Evolutionary conservation across 2,113 vertebrate species (phyloP).

Genomic region (Cariama cristata): DNA sequence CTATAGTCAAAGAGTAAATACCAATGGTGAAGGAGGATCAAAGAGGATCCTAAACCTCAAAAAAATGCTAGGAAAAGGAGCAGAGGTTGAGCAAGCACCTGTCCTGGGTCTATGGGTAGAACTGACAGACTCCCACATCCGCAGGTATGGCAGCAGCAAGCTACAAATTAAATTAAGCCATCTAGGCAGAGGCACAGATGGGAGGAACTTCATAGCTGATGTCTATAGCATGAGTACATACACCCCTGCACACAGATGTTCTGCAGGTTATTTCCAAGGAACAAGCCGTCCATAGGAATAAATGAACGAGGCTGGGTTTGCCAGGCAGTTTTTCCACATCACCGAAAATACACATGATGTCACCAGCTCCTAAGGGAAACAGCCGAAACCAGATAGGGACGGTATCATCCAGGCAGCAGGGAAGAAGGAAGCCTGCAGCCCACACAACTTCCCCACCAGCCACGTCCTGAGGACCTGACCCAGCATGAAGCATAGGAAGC

Average conservation of each 20-base stretch:
- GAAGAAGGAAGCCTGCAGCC: slow-evolving; percentile 6
- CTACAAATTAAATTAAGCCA: slow-evolving; percentile 35
- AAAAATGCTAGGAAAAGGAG: background rate
- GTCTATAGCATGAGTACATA: background rate
- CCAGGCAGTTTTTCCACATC: background rate
- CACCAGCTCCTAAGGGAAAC: background rate
- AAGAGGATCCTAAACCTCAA: background rate
- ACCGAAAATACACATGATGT: background rate
- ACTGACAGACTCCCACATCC: background rate
- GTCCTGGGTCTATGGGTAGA: background rate
- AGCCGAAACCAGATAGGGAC: background rate
- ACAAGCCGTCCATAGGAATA: background rate
- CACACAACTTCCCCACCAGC: background rate
- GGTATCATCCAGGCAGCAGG: background rate
- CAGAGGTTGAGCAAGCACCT: background rate
- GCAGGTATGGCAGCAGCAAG: background rate
- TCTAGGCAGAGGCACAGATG: slow-evolving; percentile 8
- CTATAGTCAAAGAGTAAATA: no score
- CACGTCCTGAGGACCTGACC: background rate
- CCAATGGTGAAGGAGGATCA: no score
- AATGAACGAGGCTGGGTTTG: background rate
- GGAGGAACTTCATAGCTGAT: slow-evolving; percentile 21
- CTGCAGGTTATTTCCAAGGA: slow-evolving; percentile 6
- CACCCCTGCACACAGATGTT: background rate
- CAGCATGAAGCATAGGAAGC: background rate